Evolutionary conservation across 2,113 vertebrate species (phyloP), one percentile per base, ranked within the genome.

Genomic region (Toxotes chatareus): DNA sequence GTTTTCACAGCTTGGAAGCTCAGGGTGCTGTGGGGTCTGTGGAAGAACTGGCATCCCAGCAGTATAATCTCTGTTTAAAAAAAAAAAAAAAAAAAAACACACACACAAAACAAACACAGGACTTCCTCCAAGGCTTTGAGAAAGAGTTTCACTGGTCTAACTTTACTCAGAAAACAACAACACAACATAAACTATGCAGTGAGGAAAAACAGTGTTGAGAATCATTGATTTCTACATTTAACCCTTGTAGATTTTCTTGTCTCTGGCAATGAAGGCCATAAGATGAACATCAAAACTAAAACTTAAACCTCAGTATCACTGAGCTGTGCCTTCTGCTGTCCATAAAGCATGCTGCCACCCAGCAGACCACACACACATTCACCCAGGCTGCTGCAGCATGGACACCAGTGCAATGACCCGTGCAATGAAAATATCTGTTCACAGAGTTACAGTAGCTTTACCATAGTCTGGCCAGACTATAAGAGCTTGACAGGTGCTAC

Each of bases 1-100:
- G 97, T 99, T 99, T 98, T 96, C 95, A 97, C 97, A 98, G 97
- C 97, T 98, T 97, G 95, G 85, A 94, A 73, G 80, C 76, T 94
- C 95, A 93, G 95, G 95, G 95, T 97, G 86, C 89, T 88, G 84
- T 86, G 88, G 96, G 86, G 89, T 91, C 88, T 87, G 79, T 66
- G 96, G 96, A 90, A 96, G 96, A 96, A 78, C 85, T 90, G 88
- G 88, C 89, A 91, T 89, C 90, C 83, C 70, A 89, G 86, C 77
- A 88, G 90, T 86, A 86, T 80, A 83, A 86, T 83, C 76, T 86
- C 23, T 71, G 23, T 42, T 61, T 56, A 49, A n/a, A n/a, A n/a
- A n/a, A 38, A 38, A 38, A 38, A 4, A 38, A 38, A 38, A 4
- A 36, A 36, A 36, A 3, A 36, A 36, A 36, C 36, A 36, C 36